Conservation (phyloP, 2,888 invertebrate species). For the Melanostoma mellinum region DNA sequence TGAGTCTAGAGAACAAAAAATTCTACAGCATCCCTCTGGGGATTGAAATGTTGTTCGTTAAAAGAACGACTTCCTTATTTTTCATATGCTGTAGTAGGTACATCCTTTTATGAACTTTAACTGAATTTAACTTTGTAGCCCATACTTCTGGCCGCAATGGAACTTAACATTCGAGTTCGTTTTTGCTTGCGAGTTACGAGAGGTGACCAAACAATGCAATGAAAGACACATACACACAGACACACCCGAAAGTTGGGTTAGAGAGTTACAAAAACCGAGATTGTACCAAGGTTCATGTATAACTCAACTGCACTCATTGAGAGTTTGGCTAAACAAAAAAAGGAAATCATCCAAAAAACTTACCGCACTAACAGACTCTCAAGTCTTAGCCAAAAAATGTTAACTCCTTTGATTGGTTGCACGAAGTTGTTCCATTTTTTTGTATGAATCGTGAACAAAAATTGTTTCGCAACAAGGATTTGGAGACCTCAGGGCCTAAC, state of each 20-base stretch:
- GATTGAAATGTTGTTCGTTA: neutral
- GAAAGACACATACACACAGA: neutral
- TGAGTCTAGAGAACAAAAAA: constrained; percentile 1
- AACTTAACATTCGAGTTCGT: too few relatives aligned
- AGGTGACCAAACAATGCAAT: neutral
- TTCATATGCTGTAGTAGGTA: too few relatives aligned
- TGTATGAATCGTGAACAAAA: neutral
- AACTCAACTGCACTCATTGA: constrained; percentile 23
- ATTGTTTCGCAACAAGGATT: too few relatives aligned
- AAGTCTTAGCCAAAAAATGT: constrained; percentile 12
- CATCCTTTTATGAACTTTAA: too few relatives aligned
- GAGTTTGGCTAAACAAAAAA: constrained; percentile 4
- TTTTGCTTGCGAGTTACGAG: constrained; percentile 3
- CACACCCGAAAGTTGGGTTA: neutral
- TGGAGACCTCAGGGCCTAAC: too few relatives aligned
- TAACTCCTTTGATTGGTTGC: constrained; percentile 6
- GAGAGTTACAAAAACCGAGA: constrained; percentile 32
- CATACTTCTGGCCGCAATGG: too few relatives aligned
- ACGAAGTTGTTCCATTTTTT: neutral
- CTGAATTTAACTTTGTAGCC: too few relatives aligned
- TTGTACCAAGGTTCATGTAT: constrained; percentile 24
- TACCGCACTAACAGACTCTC: constrained; percentile 17
- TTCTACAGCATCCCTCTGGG: neutral
- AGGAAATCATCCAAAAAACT: constrained; percentile 34
- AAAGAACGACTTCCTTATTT: too few relatives aligned